Percentiles rank a stretch among this genome's conserved stretches.
These are phyloP conservation scores for honey bee (Apis mellifera) DNA, from an alignment of 1,140 invertebrate genomes.

Conservation along the genomic window Amel_HAv3.1 CM009932.2:7533501-7534000, in stretches of 20 bases:
- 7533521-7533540: conserved; percentile 50
- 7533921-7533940: not conserved
- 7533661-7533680: conserved; percentile 4
- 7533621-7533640: not conserved
- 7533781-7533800: conserved; percentile 15
- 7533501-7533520: conserved; percentile 36
- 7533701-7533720: conserved; percentile 46
- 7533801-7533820: conserved; percentile 18
- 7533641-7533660: not conserved
- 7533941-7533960: too few species aligned
- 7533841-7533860: conserved; percentile 3
- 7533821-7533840: conserved; percentile 38
- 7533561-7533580: conserved; percentile 20
- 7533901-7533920: not conserved
- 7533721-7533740: conserved; percentile 68
- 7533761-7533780: conserved; percentile 46
- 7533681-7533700: conserved; percentile 8
- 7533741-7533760: conserved; percentile 58
- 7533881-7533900: conserved; percentile 44
- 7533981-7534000: conserved; percentile 6
- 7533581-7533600: conserved; percentile 25
- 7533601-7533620: conserved; percentile 30
- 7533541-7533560: conserved; percentile 33
- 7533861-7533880: conserved; percentile 33
- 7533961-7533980: conserved; percentile 4